Base-by-base conservation (phyloP, 2,113 vertebrate species). In the Astatoreochromis straeleni region DNA sequence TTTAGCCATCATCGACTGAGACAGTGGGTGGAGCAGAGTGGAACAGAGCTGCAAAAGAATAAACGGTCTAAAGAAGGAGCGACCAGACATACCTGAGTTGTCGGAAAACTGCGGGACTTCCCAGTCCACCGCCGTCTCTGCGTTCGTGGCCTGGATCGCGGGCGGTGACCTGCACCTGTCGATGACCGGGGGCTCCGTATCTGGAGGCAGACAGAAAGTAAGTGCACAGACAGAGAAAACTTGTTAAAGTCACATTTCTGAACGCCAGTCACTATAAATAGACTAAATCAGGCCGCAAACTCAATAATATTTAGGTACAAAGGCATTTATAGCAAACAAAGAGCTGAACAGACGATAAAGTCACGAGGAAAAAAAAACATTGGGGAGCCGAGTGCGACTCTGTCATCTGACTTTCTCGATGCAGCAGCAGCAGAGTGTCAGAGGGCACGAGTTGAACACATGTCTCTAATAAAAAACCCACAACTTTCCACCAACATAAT, bases 101-200 rank as follows among this genome's bases (percentile, higher is more conserved):
- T 99, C 99, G 70, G 99, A 99, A 97, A 99, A 99, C 93, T 98
- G 97, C 51, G 99, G 99, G 86, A 98, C 97, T 79, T 99, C 98
- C 98, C 98, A 99, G 7, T 79, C 94, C 0, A 89, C 97, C 6
- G 94, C 88, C 7, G 96, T 95, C 79, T 96, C 95, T 7, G 91
- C 91, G 85, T 96, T 97, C 54, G 96, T 89, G 81, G 97, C 96
- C 91, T 97, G 97, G 70, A 98, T 5, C 0, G 96, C 93, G 73
- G 97, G 97, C 6, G 99, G 99, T 11, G 99, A 99, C 90, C 99
- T 96, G 95, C 99, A 99, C 94, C 96, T 96, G 95, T 99, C 98
- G 95, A 99, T 98, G 91, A 98, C 97, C 1, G 99, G 99, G 5
- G 98, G 97, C 91, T 99, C 98, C n/a, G 92, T 94, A 96, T 99